Evolutionary conservation across 2,888 invertebrate species (phyloP).

Genomic region (Phaonia tiefii): DNA sequence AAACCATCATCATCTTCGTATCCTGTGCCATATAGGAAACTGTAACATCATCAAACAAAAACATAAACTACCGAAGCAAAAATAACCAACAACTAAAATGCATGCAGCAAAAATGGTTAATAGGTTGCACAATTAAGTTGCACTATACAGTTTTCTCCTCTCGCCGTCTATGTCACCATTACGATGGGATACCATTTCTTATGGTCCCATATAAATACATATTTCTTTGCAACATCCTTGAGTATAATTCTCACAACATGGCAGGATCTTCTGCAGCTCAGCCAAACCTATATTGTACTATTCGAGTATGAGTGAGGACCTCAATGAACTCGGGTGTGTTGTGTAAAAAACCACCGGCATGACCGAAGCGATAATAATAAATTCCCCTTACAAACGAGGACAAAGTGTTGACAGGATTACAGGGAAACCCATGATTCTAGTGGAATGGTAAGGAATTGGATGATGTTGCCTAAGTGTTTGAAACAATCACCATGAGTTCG

Average conservation of each 20-base stretch:
- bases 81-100: slow-evolving; percentile 22
- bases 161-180: neutral
- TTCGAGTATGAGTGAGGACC: too few relatives aligned
- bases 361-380: slow-evolving; percentile 67
- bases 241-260: slow-evolving; percentile 25
- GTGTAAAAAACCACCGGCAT: slow-evolving; percentile 51
- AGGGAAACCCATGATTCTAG: slow-evolving; percentile 65
- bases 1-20: neutral
- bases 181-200: slow-evolving; percentile 3
- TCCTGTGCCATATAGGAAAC: neutral
- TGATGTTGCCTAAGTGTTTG: too few relatives aligned
- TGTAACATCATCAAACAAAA: neutral
- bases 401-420: slow-evolving; percentile 63
- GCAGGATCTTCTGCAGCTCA: slow-evolving; percentile 25
- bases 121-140: slow-evolving; percentile 58
- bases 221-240: slow-evolving; percentile 10
- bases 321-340: too few relatives aligned
- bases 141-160: slow-evolving; percentile 1
- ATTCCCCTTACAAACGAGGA: slow-evolving; percentile 64
- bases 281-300: neutral
- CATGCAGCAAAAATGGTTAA: slow-evolving; percentile 41
- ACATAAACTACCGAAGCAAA: slow-evolving; percentile 21
- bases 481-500: too few relatives aligned
- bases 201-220: neutral
- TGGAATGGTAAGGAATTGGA: slow-evolving; percentile 47